Conservation (phyloP, 2,888 invertebrate species). For the Tuberolachnus salignus region DNA sequence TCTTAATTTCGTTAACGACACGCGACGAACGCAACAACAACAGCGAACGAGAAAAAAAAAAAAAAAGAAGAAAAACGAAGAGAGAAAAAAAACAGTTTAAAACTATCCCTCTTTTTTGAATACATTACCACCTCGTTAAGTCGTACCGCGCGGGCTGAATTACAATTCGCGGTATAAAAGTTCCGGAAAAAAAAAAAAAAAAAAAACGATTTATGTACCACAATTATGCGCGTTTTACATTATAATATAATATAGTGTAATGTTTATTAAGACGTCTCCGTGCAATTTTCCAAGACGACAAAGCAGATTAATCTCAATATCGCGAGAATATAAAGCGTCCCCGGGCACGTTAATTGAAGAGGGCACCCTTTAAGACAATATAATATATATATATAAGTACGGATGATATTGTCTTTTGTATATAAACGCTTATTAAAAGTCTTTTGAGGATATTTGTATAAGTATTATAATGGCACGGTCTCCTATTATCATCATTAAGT, state of each 20-base stretch:
- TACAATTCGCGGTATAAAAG: slow-evolving; percentile 40
- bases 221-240: background rate
- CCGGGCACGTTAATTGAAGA: slow-evolving; percentile 31
- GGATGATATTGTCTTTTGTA: slow-evolving; percentile 44
- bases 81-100: slow-evolving; percentile 46
- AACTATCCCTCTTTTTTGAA: slow-evolving; percentile 52
- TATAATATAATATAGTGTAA: slow-evolving; percentile 3
- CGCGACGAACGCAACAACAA: too few species aligned
- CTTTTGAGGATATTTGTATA: slow-evolving; percentile 9
- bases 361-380: background rate
- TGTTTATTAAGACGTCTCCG: slow-evolving; percentile 44
- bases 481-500: background rate
- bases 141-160: slow-evolving; percentile 41
- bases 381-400: background rate
- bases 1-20: slow-evolving; percentile 47
- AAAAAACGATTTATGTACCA: slow-evolving; percentile 45
- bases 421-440: slow-evolving; percentile 18
- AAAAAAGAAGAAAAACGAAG: background rate
- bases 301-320: slow-evolving; percentile 52
- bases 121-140: slow-evolving; percentile 54
- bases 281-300: slow-evolving; percentile 9
- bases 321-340: slow-evolving; percentile 28
- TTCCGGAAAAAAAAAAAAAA: slow-evolving; percentile 27
- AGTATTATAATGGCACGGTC: slow-evolving; percentile 1
- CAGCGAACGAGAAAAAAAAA: too few species aligned